These are phyloP conservation scores for Pangasius larnaudii DNA, from an alignment of 2,797 vertebrate genomes.

Conservation along the genomic window DNA sequence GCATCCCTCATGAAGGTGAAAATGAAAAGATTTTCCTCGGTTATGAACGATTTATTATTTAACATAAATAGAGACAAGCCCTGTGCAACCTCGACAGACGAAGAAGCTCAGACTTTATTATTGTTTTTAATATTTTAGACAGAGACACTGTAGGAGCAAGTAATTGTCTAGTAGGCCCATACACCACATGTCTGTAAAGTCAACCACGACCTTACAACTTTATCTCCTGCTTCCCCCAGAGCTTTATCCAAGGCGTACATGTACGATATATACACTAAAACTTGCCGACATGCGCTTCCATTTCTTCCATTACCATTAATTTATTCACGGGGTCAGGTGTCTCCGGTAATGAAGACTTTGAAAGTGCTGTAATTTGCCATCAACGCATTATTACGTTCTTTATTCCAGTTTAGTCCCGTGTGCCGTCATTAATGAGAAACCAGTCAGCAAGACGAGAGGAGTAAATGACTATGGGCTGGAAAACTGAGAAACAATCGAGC, in stretches of 20 bases:
- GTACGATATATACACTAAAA: not conserved
- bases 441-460: conserved; percentile 75
- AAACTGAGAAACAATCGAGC: conserved; percentile 10
- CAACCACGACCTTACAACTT: not conserved
- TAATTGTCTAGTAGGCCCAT: not conserved
- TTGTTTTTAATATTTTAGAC: not conserved
- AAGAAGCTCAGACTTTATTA: not conserved
- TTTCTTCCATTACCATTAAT: conserved; percentile 66
- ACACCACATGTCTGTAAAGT: not conserved
- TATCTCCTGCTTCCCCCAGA: not conserved
- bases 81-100: not conserved
- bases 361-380: conserved; percentile 60
- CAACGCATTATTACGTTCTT: conserved; percentile 66
- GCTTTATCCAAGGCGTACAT: not conserved
- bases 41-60: not conserved
- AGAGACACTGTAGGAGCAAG: not conserved
- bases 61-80: not conserved
- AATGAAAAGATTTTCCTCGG: not conserved
- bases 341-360: conserved; percentile 47
- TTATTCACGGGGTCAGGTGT: conserved; percentile 46
- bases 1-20: not conserved
- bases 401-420: conserved; percentile 69
- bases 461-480: conserved; percentile 41
- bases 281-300: conserved; percentile 61
- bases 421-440: conserved; percentile 81